Evolutionary conservation across 2,888 invertebrate genomes (phyloP), one percentile per base, ranked within the genome.

Genomic region (Clivina fossor): DNA sequence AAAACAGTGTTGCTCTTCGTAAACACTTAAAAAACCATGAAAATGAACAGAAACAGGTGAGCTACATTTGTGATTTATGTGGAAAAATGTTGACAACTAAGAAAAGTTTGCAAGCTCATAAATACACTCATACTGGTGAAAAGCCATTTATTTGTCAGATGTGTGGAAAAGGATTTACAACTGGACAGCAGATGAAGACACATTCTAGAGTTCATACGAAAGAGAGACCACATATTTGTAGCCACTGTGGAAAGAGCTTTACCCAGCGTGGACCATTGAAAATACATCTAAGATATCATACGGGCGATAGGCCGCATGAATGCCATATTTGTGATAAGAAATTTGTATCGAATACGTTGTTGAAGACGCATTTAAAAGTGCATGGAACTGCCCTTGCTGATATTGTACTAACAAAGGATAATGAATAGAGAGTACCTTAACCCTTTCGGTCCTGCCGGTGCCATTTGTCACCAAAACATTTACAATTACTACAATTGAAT

Each of bases 201-300:
- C 81, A 81, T 47, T 76, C 75, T 69, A 76, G 80, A 0, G 74
- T 74, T 0, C 82, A 82, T 53, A 77, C 78, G 0, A 78, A 80
- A 4, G 72, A 77, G 1, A 71, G 78, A 61, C 81, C 82, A 1
- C 66, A 68, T 60, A 63, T 65, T 4, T 73, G 73, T 50, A 64
- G 65, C 26, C 64, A 67, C 28, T 73, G 73, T 56, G 61, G 78
- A 37, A 81, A 82, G 65, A 78, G 78, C 1, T 82, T 82, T 69
- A 79, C 79, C 20, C 81, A 81, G 68, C 78, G 80, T 62, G 80
- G 81, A 65, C 69, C 82, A 62, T 78, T 78, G 28, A n/a, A n/a
- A n/a, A 73, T 81, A 43, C 82, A 83, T 71, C 80, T 80, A 70
- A 75, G 82, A 46, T 79, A 78, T 37, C 82, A 82, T 70, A 79